phyloP scores from a whole-genome alignment of 30 jellyfish, hydroid and myxozoan species.

The Haliclystus octoradiatus region DNA sequence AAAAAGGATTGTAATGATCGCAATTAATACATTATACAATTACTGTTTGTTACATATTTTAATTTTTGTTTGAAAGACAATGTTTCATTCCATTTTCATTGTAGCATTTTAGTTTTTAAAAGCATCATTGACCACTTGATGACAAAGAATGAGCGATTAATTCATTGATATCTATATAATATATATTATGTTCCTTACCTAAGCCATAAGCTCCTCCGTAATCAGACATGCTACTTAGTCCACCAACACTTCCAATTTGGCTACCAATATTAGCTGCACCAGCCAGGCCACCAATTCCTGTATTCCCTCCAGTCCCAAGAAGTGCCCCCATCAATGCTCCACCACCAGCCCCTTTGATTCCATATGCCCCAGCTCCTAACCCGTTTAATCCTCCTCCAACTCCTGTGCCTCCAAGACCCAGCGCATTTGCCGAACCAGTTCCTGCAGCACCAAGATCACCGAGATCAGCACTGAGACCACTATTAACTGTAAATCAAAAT shows the following conservation, averaged over 20 bases:
- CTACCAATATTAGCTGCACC: constrained; percentile 95
- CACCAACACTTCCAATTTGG: constrained; percentile 67
- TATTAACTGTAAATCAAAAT: constrained; percentile 15
- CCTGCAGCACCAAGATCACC: constrained; percentile 97
- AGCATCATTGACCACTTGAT: too few species aligned
- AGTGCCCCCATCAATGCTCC: constrained; percentile 85
- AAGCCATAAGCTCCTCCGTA: constrained; percentile 75
- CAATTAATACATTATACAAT: neutral
- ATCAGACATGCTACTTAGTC: constrained; percentile 50
- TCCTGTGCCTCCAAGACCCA: constrained; percentile 91
- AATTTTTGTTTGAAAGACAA: too few species aligned
- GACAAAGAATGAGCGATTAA: too few species aligned
- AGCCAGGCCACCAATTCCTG: constrained; percentile 86
- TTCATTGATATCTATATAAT: too few species aligned
- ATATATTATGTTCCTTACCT: too few species aligned
- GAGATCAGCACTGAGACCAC: constrained; percentile 82
- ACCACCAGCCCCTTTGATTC: constrained; percentile 90
- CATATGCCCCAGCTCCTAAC: constrained; percentile 86
- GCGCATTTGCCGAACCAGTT: constrained; percentile 87
- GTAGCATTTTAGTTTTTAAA: too few species aligned
- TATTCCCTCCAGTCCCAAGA: constrained; percentile 71
- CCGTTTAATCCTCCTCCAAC: constrained; percentile 90
- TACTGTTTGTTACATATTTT: neutral
- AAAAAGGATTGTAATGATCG: neutral
- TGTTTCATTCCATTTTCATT: too few species aligned